These are phyloP conservation scores for Eira barbara DNA, from an alignment of 2,113 vertebrate genomes.

Conservation along the genomic window DNA sequence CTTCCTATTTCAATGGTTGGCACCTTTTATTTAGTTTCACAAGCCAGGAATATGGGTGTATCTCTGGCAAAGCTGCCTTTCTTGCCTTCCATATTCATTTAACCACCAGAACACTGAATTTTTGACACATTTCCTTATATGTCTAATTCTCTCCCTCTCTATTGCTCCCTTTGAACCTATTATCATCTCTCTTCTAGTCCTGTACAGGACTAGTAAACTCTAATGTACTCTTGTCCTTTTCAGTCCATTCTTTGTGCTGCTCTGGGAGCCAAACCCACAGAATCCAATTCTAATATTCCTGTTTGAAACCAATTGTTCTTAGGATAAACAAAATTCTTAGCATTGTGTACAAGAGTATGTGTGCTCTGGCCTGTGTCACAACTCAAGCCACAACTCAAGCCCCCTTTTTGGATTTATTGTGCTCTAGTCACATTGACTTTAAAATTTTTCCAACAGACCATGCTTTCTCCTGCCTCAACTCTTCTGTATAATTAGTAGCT, in stretches of 20 bases:
- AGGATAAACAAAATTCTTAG: neutral
- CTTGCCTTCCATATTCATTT: slow-evolving; percentile 1
- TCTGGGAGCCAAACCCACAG: neutral
- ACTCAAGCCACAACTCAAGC: neutral
- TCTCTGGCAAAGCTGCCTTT: neutral
- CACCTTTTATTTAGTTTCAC: neutral
- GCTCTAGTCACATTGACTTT: neutral
- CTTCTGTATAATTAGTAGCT: neutral
- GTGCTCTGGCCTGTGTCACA: neutral
- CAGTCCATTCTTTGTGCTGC: neutral
- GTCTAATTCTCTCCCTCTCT: neutral
- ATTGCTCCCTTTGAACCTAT: neutral
- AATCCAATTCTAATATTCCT: neutral
- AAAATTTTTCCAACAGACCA: neutral
- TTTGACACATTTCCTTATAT: neutral
- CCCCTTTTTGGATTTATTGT: neutral
- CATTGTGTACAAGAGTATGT: neutral
- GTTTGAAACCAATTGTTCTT: neutral
- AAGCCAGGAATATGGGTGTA: neutral
- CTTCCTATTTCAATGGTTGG: neutral
- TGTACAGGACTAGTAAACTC: neutral
- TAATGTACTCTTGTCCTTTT: neutral
- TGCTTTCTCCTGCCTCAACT: neutral
- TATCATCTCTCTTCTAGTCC: neutral
- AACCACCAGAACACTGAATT: neutral